Base-by-base conservation (phyloP, 1,140 invertebrate genomes). In the Mercenaria mercenaria region DNA sequence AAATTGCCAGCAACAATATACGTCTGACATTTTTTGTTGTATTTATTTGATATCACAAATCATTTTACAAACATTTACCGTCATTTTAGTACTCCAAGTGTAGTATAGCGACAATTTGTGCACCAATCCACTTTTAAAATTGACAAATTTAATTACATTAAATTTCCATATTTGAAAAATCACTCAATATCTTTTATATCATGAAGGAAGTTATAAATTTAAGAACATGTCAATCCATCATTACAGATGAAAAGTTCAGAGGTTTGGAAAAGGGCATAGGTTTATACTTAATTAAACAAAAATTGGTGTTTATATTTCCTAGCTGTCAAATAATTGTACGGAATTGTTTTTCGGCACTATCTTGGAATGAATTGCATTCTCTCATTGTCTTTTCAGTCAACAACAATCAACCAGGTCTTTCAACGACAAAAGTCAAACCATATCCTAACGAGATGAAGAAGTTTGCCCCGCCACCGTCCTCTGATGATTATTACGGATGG, bases 371-470 rank as follows among this genome's bases (percentile, higher is more conserved):
- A 29, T 64, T 29, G 20, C 6, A 34, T 41, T 83, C 6, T 69
- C 18, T 83, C 61, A n/a, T n/a, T n/a, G n/a, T n/a, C n/a, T 18
- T 83, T 83, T 69, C 81, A 83, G 81, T 83, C 39, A 34, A 43
- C 39, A 23, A 61, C n/a, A 34, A 34, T 20, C 61, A 83, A 29
- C 23, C 81, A 15, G n/a, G n/a, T 83, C 59, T 39, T 47, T 34
- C 81, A 32, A 26, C 79, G 23, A 83, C 81, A 67, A 34, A 50
- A 64, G 37, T 32, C 34, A 69, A 56, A 80, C 77, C 43, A 41
- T 34, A 52, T 29, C 64, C 81, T 3, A 52, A 79, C 47, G 81
- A 69, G 37, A 37, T 34, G 41, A 80, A 56, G 56, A 59, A 59
- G n/a, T 43, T 39, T 59, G 64, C 39, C n/a, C 79, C 79, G 4